Conservation (phyloP, 2,888 invertebrate genomes). For the Aleiodes testaceus region DNA sequence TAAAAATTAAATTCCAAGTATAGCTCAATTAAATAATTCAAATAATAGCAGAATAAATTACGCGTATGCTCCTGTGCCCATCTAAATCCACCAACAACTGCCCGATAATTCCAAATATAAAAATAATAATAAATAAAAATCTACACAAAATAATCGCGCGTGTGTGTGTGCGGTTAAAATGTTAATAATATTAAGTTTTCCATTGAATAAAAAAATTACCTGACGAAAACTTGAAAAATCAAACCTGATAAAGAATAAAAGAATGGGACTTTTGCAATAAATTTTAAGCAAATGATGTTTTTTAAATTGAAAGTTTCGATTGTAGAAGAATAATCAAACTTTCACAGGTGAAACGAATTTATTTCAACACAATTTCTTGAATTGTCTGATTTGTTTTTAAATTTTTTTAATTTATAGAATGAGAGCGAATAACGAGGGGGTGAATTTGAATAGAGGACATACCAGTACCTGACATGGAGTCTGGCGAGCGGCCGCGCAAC, state of each 20-base stretch:
- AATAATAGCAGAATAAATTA: conserved; percentile 26
- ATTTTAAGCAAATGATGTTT: too few relatives aligned
- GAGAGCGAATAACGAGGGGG: conserved; percentile 51
- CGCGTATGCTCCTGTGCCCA: conserved; percentile 10
- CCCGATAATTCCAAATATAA: background rate
- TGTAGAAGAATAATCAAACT: background rate
- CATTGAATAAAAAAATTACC: conserved; percentile 4
- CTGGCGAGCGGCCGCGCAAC: conserved; percentile 88
- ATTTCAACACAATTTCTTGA: background rate
- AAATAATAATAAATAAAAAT: background rate
- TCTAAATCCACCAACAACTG: background rate
- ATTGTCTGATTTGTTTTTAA: background rate
- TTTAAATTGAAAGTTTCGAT: background rate
- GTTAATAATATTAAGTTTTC: conserved; percentile 25
- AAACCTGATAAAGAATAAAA: conserved; percentile 11
- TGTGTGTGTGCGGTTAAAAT: conserved; percentile 37
- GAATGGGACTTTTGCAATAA: background rate
- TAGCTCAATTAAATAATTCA: conserved; percentile 8
- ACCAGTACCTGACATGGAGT: conserved; percentile 91
- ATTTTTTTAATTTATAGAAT: conserved; percentile 37
- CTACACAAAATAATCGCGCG: conserved; percentile 14
- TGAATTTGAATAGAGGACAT: conserved; percentile 71
- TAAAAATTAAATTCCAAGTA: conserved; percentile 9
- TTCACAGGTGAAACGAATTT: conserved; percentile 4
- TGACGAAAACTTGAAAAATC: background rate